Evolutionary conservation across 2,113 vertebrate genomes (phyloP), one percentile per base, ranked within the genome.

Genomic region (Pollachius pollachius): DNA sequence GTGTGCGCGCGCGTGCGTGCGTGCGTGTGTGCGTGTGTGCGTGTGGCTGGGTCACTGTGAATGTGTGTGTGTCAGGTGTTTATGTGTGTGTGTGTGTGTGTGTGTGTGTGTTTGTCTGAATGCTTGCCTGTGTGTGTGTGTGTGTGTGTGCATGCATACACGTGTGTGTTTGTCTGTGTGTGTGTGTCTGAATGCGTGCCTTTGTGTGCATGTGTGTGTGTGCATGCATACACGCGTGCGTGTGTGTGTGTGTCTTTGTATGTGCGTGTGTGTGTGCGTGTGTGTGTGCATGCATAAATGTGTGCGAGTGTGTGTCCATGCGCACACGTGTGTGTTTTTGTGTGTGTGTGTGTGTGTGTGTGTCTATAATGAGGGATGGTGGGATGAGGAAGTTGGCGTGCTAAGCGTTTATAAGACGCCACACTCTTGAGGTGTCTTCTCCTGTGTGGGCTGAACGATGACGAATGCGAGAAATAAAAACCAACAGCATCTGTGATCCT

Each of bases 391-490:
- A 4, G 7, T 69, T 27, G 19, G 25, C 57, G 25, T 37, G 21
- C 18, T 60, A 67, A 68, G 27, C 11, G 68, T 65, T 74, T 70
- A 15, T 68, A 69, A 68, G 54, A 76, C 25, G n/a, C 71, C 52
- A 60, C 59, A 61, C 57, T 68, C 54, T 71, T 15, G 37, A 73
- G 71, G 65, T 68, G 73, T 23, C 16, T 18, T 15, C 19, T 21
- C 4, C 57, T 11, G 71, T 0, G 30, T 27, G 0, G 69, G 59
- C 56, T 62, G 30, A 23, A 67, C 59, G 52, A 19, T 68, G 59
- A 84, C 70, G 77, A 75, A 81, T 72, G 67, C 63, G 62, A 68
- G 79, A 72, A 78, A 75, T 71, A 76, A 72, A 79, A 78, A 72
- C 76, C 60, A 73, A 67, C 62, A 60, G 68, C 65, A 27, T 69